These are phyloP conservation scores for Bujurquina vittata DNA, from an alignment of 2,113 vertebrate species.

Conservation along the genomic window DNA sequence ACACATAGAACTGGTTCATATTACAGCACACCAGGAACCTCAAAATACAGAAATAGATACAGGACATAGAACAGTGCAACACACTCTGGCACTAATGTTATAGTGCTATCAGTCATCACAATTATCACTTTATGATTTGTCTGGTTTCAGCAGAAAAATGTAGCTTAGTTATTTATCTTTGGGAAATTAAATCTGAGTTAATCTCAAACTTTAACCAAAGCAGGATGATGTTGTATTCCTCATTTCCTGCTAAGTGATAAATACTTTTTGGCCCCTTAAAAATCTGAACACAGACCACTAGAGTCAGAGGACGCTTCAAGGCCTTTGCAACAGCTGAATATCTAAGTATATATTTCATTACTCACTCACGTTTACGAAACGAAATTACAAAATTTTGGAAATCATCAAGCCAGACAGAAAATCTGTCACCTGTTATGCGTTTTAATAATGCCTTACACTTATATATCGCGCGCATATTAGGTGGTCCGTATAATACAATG, in stretches of 20 bases:
- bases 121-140: too few species aligned
- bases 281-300: background rate
- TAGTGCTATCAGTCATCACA: too few species aligned
- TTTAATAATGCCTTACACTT: too few species aligned
- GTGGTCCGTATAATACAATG: background rate
- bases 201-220: too few species aligned
- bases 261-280: too few species aligned
- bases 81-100: background rate
- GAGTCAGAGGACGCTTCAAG: background rate
- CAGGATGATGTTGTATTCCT: too few species aligned
- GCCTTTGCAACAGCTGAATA: background rate
- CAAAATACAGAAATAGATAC: background rate
- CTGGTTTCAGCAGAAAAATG: too few species aligned
- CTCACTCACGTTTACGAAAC: background rate
- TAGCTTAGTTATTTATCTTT: too few species aligned
- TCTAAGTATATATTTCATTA: background rate
- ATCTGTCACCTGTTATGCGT: background rate
- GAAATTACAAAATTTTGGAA: background rate
- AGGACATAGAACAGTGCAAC: background rate
- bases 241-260: too few species aligned
- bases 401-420: background rate
- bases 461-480: too few species aligned
- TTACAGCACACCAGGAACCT: background rate
- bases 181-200: too few species aligned
- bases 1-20: background rate